phyloP scores from a whole-genome alignment of 2,888 invertebrate genomes.

The Lasiommata megera region DNA sequence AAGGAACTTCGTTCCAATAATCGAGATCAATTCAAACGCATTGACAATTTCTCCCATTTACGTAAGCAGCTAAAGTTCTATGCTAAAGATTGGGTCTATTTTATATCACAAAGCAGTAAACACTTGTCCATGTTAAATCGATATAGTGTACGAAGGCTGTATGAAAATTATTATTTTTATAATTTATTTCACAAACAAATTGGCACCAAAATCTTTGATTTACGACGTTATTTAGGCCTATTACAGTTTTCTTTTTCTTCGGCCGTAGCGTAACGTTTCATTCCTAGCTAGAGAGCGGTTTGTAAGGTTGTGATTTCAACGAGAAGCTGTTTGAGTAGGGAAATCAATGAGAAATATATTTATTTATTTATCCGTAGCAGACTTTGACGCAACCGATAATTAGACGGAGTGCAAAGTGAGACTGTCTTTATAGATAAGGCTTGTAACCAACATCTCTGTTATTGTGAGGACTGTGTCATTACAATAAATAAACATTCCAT shows the following conservation, averaged over 20 bases:
- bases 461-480: conserved; percentile 67
- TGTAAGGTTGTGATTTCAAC: conserved; percentile 51
- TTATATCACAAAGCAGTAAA: too few species aligned
- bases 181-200: too few species aligned
- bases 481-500: conserved; percentile 78
- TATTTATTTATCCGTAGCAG: conserved; percentile 10
- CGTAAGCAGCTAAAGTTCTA: too few species aligned
- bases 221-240: too few species aligned
- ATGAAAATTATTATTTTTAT: too few species aligned
- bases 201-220: too few species aligned
- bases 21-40: too few species aligned
- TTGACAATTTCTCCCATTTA: too few species aligned
- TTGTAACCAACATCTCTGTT: conserved; percentile 54
- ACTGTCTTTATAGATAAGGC: conserved; percentile 49
- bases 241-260: conserved; percentile 5
- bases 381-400: conserved; percentile 16
- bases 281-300: conserved; percentile 29
- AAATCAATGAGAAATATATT: conserved; percentile 18
- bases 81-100: too few species aligned
- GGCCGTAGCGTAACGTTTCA: conserved; percentile 12
- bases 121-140: too few species aligned
- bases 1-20: too few species aligned
- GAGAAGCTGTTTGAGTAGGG: conserved; percentile 33
- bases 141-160: too few species aligned
- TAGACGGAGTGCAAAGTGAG: conserved; percentile 42